Conservation (phyloP, 2,797 vertebrate species). For the Meriones psammophilus region DNA sequence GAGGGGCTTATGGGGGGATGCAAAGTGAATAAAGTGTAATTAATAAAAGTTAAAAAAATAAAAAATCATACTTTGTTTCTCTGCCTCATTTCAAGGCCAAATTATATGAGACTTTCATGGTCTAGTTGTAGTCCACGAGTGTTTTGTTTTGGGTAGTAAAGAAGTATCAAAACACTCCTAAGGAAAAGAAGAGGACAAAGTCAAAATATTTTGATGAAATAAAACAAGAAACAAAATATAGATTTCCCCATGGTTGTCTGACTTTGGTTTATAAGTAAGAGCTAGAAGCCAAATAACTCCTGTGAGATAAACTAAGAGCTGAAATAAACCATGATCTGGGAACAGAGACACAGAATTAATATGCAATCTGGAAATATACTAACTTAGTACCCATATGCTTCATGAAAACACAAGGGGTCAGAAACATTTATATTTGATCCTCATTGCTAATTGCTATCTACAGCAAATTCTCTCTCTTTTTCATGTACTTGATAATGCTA, state of each 20-base stretch:
- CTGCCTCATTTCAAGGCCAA: neutral
- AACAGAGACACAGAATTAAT: neutral
- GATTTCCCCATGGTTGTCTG: neutral
- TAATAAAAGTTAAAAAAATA: too few species aligned
- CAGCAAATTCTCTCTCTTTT: neutral
- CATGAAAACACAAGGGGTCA: neutral
- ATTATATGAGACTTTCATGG: neutral
- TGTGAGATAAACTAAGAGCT: neutral
- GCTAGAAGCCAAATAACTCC: neutral
- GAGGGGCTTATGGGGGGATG: too few species aligned
- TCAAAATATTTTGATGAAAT: constrained; percentile 14
- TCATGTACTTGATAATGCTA: neutral
- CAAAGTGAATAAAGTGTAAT: too few species aligned
- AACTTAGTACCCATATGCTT: neutral
- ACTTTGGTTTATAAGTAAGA: constrained; percentile 6
- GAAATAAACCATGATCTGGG: neutral
- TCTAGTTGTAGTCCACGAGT: neutral
- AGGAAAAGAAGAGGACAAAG: neutral
- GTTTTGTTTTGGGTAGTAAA: neutral
- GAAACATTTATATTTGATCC: constrained; percentile 1
- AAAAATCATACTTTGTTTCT: neutral
- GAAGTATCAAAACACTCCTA: neutral
- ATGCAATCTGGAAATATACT: neutral
- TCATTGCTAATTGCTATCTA: neutral
- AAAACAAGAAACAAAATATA: neutral